phyloP scores from a whole-genome alignment of 2,797 vertebrate genomes.

The Adelosebastes latens region DNA sequence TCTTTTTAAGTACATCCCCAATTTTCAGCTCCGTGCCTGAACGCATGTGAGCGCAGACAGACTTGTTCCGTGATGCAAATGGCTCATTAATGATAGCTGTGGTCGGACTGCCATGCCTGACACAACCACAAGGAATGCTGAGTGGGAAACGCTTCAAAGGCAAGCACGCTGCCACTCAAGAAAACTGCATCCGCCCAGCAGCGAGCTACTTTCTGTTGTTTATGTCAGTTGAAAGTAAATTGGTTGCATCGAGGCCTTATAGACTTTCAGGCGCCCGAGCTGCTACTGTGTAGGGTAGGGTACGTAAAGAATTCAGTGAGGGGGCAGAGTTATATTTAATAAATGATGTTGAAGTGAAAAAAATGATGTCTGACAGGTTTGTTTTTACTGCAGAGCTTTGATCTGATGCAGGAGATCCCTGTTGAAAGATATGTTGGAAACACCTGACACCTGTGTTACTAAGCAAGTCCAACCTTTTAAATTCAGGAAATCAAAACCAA shows the following conservation, averaged over 20 bases:
- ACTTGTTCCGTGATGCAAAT: slow-evolving; percentile 72
- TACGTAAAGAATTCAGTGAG: background rate
- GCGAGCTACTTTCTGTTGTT: slow-evolving; percentile 43
- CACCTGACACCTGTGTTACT: background rate
- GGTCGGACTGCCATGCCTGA: slow-evolving; percentile 67
- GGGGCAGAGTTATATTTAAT: background rate
- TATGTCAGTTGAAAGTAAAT: slow-evolving; percentile 54
- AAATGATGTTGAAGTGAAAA: background rate
- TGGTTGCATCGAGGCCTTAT: slow-evolving; percentile 39
- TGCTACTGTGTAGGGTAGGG: slow-evolving; percentile 1
- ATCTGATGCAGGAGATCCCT: background rate
- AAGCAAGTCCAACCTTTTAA: background rate
- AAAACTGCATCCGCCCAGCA: slow-evolving; percentile 65
- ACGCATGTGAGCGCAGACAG: slow-evolving; percentile 40
- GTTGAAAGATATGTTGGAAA: background rate
- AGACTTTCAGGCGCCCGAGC: slow-evolving; percentile 33
- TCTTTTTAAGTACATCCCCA: slow-evolving; percentile 28
- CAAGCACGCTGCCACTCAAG: slow-evolving; percentile 54
- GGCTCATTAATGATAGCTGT: slow-evolving; percentile 78
- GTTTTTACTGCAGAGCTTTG: background rate
- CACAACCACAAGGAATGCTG: slow-evolving; percentile 83
- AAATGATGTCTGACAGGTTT: background rate
- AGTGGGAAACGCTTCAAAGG: slow-evolving; percentile 80
- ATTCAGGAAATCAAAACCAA: background rate
- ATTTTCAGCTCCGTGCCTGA: slow-evolving; percentile 41